These are phyloP conservation scores for Oasisia sp. DNA, from an alignment of 2,888 invertebrate genomes.

Conservation along the genomic window DNA sequence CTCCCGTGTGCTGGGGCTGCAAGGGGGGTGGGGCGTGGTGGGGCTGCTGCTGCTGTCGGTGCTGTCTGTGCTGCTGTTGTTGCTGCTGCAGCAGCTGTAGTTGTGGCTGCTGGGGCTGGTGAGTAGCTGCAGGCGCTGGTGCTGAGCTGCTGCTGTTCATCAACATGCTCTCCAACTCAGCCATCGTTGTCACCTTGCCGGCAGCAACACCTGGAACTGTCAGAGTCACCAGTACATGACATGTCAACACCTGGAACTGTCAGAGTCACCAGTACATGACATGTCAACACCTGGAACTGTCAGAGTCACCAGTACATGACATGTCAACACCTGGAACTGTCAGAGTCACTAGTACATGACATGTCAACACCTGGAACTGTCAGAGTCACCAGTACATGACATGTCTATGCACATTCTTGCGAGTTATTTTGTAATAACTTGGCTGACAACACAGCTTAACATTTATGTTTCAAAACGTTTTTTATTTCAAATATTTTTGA, in stretches of 20 bases:
- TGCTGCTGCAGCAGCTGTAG: slow-evolving; percentile 26
- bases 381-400: neutral
- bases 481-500: no score
- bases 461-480: no score
- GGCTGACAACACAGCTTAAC: no score
- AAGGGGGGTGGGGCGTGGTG: neutral
- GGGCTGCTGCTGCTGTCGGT: neutral
- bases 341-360: neutral
- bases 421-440: no score
- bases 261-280: neutral
- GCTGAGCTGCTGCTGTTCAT: neutral
- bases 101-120: slow-evolving; percentile 44
- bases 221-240: neutral
- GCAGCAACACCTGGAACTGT: neutral
- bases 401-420: no score
- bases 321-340: neutral
- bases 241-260: neutral
- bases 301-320: neutral
- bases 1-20: slow-evolving; percentile 30
- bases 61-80: slow-evolving; percentile 17
- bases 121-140: neutral
- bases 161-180: slow-evolving; percentile 52
- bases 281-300: neutral
- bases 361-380: neutral
- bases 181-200: slow-evolving; percentile 52